phyloP scores from a whole-genome alignment of 2,888 invertebrate species.

The Epinotia demarniana region DNA sequence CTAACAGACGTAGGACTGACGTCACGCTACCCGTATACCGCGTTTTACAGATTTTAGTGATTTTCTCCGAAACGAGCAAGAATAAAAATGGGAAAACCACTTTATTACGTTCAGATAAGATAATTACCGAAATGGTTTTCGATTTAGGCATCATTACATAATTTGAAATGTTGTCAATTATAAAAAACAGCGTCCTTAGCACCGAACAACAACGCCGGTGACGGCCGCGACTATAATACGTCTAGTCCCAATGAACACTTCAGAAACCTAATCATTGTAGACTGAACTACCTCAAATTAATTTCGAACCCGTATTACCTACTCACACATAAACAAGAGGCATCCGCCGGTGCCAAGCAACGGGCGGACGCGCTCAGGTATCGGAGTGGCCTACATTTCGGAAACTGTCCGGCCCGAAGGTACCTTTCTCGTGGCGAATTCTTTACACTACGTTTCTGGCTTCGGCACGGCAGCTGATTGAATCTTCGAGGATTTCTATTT shows the following conservation, averaged over 20 bases:
- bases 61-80: too few species aligned
- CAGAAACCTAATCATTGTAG: not conserved
- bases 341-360: not conserved
- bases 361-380: not conserved
- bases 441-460: too few species aligned
- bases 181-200: not conserved
- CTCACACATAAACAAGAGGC: not conserved
- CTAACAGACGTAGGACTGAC: too few species aligned
- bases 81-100: too few species aligned
- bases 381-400: not conserved
- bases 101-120: too few species aligned
- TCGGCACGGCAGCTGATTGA: not conserved
- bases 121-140: too few species aligned
- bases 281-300: not conserved
- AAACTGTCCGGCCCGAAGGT: not conserved
- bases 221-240: not conserved
- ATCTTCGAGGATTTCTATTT: not conserved
- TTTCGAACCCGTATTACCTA: not conserved
- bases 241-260: not conserved
- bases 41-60: too few species aligned
- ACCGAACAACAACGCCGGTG: not conserved
- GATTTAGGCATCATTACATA: too few species aligned
- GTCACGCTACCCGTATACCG: too few species aligned
- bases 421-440: not conserved
- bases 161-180: too few species aligned